Evolutionary conservation across 2,888 invertebrate species (phyloP), one percentile per base, ranked within the genome.

Genomic region (Euphydryas editha): DNA sequence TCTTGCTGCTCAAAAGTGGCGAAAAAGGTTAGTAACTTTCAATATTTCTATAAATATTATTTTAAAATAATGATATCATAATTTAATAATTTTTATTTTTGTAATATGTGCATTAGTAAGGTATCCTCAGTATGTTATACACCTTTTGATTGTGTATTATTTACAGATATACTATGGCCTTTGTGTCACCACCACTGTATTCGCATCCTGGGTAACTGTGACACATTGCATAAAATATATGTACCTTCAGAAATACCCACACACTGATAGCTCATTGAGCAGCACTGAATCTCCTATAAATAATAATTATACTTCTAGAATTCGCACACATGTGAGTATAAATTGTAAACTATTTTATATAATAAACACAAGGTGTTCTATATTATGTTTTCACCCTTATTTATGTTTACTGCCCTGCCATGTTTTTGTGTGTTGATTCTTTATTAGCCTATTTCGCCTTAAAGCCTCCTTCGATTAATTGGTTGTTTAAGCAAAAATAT

Each of bases 121-220:
- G 62, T 51, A 68, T 62, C 51, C 55, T 30, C 51, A 62, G 62
- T 51, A 68, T 62, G 39, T 59, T 30, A 37, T 44, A n/a, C 42
- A n/a, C n/a, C 42, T 44, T 57, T 47, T 68, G 44, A 67, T 59
- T 64, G 42, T 64, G 36, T 62, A 58, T 71, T 69, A 51, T 70
- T 93, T 93, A 59, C 92, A 97, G 97, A 96, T 98, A 83, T 97
- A 97, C 84, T 97, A 96, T 83, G 98, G 98, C 60, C 95, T 97
- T 69, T 96, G 97, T 91, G 96, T 98, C 70, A 98, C 96, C 46
- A 94, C 97, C 65, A 94, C 96, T 75, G 95, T 98, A 62, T 97
- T 98, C n/a, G 95, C 95, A 10, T 96, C 97, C 15, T 98, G 98
- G 98, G 98, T 98, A 56, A 97, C 97, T 0, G 96, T 97, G n/a